A percentile compares a stretch with the other conserved stretches of the same genome.
phyloP scores from a whole-genome alignment of 2,888 invertebrate genomes.

The Sicus ferrugineus region DNA sequence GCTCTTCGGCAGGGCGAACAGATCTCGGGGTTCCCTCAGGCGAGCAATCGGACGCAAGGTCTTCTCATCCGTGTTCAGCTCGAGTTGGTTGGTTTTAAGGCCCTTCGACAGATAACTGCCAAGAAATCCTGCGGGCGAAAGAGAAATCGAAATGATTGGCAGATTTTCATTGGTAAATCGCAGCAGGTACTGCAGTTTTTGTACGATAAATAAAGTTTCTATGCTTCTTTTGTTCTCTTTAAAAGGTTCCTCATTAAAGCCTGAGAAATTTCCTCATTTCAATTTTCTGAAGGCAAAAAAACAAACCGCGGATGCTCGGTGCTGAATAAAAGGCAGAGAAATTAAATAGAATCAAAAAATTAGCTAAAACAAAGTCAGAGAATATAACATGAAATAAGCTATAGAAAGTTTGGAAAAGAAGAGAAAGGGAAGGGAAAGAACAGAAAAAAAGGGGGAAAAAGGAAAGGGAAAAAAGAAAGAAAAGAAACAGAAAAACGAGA shows the following conservation, averaged over 20 bases:
- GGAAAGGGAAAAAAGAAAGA: background rate
- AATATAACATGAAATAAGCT: background rate
- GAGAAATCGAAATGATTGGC: background rate
- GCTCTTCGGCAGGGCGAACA: constrained; percentile 76
- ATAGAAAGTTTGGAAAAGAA: background rate
- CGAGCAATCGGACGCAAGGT: constrained; percentile 72
- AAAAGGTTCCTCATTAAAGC: too few species aligned
- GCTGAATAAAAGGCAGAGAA: too few species aligned
- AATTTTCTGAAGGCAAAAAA: too few species aligned
- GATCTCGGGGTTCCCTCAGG: constrained; percentile 74
- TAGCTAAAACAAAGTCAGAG: too few species aligned
- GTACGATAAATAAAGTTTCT: background rate
- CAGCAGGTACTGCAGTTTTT: background rate
- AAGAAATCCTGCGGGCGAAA: constrained; percentile 62
- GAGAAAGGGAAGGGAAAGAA: background rate
- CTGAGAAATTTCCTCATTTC: too few species aligned
- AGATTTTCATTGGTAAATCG: background rate
- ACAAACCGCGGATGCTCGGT: too few species aligned
- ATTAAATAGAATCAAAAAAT: too few species aligned
- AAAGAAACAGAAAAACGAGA: background rate
- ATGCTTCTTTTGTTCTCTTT: too few species aligned
- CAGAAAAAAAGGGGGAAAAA: background rate
- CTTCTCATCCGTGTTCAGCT: constrained; percentile 73
- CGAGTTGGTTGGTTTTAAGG: constrained; percentile 74
- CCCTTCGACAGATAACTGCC: constrained; percentile 64